Evolutionary conservation across 2,888 invertebrate genomes (phyloP).

Genomic region (Drosophila mayaguana): DNA sequence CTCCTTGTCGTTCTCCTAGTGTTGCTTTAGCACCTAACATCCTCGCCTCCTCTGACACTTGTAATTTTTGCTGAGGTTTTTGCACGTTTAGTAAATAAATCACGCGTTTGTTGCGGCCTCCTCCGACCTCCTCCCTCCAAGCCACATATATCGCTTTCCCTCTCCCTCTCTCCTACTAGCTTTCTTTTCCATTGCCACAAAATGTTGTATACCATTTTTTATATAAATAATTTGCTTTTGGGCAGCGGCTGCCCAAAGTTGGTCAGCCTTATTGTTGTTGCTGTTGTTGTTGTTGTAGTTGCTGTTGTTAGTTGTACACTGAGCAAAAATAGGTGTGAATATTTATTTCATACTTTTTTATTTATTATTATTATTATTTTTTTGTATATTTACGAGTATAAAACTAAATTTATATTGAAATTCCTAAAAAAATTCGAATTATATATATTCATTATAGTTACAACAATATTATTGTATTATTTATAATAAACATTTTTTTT

Average conservation of each 20-base stretch:
- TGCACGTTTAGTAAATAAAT: slow-evolving; percentile 80
- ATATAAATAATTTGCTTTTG: slow-evolving; percentile 73
- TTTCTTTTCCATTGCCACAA: slow-evolving; percentile 25
- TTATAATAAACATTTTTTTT: slow-evolving; percentile 1
- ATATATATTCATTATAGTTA: too few species aligned
- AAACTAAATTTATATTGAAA: too few species aligned
- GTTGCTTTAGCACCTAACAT: neutral
- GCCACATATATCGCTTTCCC: neutral
- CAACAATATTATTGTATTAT: too few species aligned
- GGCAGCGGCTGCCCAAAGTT: slow-evolving; percentile 46
- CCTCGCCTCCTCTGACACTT: slow-evolving; percentile 43
- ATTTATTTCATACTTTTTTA: too few species aligned
- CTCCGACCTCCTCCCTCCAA: slow-evolving; percentile 3
- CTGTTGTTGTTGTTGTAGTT: slow-evolving; percentile 13
- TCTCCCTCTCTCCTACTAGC: neutral
- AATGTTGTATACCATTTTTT: slow-evolving; percentile 69
- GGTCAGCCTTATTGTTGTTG: slow-evolving; percentile 52
- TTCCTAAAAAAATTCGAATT: too few species aligned
- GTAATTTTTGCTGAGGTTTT: slow-evolving; percentile 78
- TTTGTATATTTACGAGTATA: too few species aligned
- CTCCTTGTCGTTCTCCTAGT: neutral
- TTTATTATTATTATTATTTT: too few species aligned
- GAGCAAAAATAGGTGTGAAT: neutral
- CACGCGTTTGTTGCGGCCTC: slow-evolving; percentile 63
- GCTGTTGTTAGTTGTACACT: slow-evolving; percentile 28